phyloP scores from a whole-genome alignment of 1,140 invertebrate genomes.

The Matsumurasca onukii region DNA sequence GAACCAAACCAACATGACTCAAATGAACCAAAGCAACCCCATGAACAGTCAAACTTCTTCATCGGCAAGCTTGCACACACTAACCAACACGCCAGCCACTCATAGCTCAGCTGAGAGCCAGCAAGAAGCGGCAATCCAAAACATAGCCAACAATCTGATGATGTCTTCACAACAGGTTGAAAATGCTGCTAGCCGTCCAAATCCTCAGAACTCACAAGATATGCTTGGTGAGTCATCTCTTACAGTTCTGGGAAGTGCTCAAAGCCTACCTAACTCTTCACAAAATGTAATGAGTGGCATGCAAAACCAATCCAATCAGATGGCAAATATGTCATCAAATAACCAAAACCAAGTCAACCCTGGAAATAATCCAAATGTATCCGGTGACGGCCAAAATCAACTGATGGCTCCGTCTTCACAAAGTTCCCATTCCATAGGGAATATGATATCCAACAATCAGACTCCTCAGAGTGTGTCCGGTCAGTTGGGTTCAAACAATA shows the following conservation, averaged over 20 bases:
- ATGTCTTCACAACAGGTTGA: conserved; percentile 7
- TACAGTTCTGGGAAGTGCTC: conserved; percentile 2
- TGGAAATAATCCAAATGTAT: not conserved
- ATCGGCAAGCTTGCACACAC: not conserved
- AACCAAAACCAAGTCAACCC: not conserved
- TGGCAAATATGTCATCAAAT: not conserved
- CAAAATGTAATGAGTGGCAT: conserved; percentile 10
- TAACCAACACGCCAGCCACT: conserved; percentile 1
- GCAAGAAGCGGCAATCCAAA: conserved; percentile 16
- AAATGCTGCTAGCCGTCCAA: not conserved
- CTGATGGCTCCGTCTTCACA: not conserved
- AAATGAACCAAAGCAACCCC: not conserved
- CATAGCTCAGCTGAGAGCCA: conserved; percentile 4
- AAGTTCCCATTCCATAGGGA: conserved; percentile 6
- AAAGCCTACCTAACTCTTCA: not conserved
- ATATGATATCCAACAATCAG: conserved; percentile 12
- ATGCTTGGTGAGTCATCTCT: not conserved
- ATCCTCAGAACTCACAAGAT: not conserved
- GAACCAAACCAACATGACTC: not conserved
- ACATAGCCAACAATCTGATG: conserved; percentile 17
- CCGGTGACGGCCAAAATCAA: not conserved
- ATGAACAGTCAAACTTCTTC: not conserved
- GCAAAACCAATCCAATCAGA: conserved; percentile 11
- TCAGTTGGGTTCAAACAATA: not conserved
- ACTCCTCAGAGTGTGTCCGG: not conserved